phyloP scores from a whole-genome alignment of 1,140 invertebrate species.

The Zaprionus camerounensis region DNA sequence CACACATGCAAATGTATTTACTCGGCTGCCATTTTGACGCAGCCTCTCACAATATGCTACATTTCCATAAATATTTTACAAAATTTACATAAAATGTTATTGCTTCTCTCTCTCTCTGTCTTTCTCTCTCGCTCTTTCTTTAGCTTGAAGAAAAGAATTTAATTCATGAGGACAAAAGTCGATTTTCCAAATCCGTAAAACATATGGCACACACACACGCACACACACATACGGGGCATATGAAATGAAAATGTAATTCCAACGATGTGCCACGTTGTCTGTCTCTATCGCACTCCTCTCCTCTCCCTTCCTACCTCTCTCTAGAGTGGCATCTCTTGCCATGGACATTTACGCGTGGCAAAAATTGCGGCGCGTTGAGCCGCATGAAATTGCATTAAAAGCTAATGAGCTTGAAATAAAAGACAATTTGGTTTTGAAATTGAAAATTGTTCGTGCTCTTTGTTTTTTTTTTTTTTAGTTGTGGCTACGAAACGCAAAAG shows the following conservation, averaged over 20 bases:
- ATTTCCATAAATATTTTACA: constrained; percentile 82
- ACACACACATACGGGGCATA: constrained; percentile 30
- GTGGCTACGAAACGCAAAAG: constrained; percentile 20
- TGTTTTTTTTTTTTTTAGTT: constrained; percentile 31
- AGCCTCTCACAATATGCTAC: constrained; percentile 78
- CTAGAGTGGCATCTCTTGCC: constrained; percentile 10
- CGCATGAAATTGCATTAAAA: constrained; percentile 82
- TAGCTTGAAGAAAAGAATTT: constrained; percentile 61
- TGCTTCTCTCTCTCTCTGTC: constrained; percentile 17
- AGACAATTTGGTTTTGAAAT: constrained; percentile 77
- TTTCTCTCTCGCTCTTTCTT: neutral
- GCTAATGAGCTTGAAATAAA: constrained; percentile 81
- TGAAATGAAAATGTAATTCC: constrained; percentile 66
- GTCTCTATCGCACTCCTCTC: neutral
- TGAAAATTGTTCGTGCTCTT: constrained; percentile 41
- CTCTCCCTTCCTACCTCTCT: neutral
- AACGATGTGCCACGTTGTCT: constrained; percentile 58
- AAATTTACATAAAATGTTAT: constrained; percentile 81
- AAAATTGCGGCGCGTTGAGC: constrained; percentile 74
- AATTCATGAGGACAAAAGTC: constrained; percentile 81
- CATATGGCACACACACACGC: constrained; percentile 56
- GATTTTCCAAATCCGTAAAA: constrained; percentile 75
- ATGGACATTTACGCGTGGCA: constrained; percentile 63
- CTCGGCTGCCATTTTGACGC: constrained; percentile 78
- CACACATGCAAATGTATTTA: constrained; percentile 75